These are phyloP conservation scores for Chelonoidis abingdonii DNA, from an alignment of 2,113 vertebrate genomes.

Conservation along the genomic window DNA sequence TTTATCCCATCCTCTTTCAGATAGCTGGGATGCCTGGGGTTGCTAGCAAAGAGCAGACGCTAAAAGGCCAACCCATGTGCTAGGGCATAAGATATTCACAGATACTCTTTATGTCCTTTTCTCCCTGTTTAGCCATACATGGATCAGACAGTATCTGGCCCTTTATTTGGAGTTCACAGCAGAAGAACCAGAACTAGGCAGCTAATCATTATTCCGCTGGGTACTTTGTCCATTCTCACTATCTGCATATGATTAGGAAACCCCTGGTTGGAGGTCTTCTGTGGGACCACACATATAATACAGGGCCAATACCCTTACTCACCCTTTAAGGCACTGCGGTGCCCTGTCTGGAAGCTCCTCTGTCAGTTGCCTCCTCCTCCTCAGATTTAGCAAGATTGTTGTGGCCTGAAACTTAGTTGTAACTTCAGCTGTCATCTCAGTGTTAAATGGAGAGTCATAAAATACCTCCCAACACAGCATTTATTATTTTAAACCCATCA, in stretches of 20 bases:
- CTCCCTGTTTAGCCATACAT: background rate
- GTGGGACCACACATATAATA: background rate
- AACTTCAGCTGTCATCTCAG: slow-evolving; percentile 66
- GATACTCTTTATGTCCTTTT: background rate
- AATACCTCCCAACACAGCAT: slow-evolving; percentile 62
- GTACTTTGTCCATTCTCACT: background rate
- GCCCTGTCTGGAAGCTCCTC: slow-evolving; percentile 19
- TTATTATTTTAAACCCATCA: slow-evolving; percentile 69
- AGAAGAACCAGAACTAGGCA: background rate
- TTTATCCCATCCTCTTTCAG: background rate
- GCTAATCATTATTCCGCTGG: background rate
- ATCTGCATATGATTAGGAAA: background rate
- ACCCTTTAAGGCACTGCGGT: background rate
- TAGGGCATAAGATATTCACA: background rate
- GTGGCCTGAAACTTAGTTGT: slow-evolving; percentile 27
- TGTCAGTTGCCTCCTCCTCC: background rate
- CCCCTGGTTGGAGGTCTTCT: background rate
- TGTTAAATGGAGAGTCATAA: slow-evolving; percentile 64
- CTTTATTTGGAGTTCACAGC: background rate
- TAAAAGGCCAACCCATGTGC: background rate
- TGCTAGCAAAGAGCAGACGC: background rate
- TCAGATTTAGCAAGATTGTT: slow-evolving; percentile 29
- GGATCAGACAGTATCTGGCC: background rate
- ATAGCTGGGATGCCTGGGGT: background rate
- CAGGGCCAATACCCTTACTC: background rate